Evolutionary conservation across 2,113 vertebrate genomes (phyloP).

Genomic region (Pelodiscus sinensis): DNA sequence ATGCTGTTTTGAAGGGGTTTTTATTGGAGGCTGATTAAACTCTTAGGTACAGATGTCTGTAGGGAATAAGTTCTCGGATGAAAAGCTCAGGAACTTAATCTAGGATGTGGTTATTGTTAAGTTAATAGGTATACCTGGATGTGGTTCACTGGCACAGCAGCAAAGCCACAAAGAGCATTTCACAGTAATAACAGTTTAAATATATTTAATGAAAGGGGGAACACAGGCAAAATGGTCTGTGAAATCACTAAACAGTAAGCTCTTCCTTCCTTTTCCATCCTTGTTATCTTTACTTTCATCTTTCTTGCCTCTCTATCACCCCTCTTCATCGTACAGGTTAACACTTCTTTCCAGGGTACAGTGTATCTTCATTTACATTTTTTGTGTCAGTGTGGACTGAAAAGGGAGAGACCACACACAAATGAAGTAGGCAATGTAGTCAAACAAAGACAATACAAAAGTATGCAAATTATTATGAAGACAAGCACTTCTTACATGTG

Average conservation of each 20-base stretch:
- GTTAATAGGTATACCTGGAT: no score
- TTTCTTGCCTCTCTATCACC: background rate
- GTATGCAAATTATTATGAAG: background rate
- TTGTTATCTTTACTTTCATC: background rate
- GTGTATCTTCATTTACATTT: background rate
- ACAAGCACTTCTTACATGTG: background rate
- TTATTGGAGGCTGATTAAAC: background rate
- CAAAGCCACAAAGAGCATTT: no score
- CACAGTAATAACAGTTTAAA: background rate
- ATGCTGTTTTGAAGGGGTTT: background rate
- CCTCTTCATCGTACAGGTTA: background rate
- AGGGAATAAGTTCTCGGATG: background rate
- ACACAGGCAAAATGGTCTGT: background rate
- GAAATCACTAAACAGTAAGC: background rate
- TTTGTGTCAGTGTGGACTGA: background rate
- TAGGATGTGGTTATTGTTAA: background rate
- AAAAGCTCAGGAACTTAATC: accelerated
- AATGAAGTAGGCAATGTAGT: background rate
- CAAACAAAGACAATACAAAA: background rate
- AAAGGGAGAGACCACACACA: background rate
- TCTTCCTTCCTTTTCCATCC: background rate
- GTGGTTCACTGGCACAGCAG: no score
- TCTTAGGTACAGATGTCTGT: background rate
- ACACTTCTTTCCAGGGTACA: background rate
- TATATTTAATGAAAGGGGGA: background rate